phyloP scores from a whole-genome alignment of 2,113 vertebrate species.

The Ramphastos sulfuratus region DNA sequence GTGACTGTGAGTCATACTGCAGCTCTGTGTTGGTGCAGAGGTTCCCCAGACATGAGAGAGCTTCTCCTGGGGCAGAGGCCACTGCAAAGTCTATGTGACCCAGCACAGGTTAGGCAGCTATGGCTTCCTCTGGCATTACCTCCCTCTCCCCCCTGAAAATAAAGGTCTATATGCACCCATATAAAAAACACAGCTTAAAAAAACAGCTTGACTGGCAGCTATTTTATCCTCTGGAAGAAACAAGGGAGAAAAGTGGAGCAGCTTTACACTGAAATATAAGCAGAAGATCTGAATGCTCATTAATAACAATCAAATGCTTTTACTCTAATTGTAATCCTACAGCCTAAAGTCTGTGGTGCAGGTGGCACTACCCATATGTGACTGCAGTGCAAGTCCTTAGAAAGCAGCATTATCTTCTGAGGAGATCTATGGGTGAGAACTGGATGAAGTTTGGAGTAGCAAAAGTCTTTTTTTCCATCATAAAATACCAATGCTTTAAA shows the following conservation, averaged over 20 bases:
- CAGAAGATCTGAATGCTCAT: fast-evolving
- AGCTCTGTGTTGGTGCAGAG: neutral
- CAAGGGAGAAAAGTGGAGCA: neutral
- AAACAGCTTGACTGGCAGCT: neutral
- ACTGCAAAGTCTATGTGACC: neutral
- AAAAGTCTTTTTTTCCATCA: neutral
- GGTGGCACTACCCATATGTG: neutral
- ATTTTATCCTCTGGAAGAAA: neutral
- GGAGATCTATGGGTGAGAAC: neutral
- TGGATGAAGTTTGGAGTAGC: neutral
- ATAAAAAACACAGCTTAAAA: neutral
- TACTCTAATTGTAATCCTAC: fast-evolving
- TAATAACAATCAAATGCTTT: neutral
- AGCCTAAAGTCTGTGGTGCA: neutral
- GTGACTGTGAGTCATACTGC: neutral
- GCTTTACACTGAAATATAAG: neutral
- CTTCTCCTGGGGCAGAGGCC: neutral
- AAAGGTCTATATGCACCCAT: neutral
- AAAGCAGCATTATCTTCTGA: neutral
- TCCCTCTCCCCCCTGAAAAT: neutral
- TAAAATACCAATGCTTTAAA: neutral
- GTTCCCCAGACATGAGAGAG: neutral
- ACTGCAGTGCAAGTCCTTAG: too few species aligned
- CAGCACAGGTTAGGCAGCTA: neutral
- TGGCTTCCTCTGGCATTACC: neutral